phyloP scores from a whole-genome alignment of 2,888 invertebrate genomes.

The Lobophora halterata region DNA sequence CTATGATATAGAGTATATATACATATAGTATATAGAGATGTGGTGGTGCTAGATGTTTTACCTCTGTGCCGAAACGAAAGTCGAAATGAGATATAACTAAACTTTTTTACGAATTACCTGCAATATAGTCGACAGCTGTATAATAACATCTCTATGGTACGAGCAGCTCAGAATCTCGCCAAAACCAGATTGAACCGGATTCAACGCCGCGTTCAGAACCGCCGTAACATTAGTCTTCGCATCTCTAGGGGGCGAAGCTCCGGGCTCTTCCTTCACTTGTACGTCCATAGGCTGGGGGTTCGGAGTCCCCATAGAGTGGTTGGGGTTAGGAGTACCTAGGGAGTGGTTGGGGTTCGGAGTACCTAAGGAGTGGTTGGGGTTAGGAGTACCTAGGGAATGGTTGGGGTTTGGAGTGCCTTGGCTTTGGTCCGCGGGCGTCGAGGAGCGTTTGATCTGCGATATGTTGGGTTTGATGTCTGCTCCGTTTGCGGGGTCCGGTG shows the following conservation, averaged over 20 bases:
- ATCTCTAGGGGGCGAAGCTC: conserved; percentile 57
- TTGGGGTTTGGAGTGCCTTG: conserved; percentile 71
- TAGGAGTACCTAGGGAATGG: conserved; percentile 67
- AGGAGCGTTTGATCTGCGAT: conserved; percentile 69
- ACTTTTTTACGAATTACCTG: conserved; percentile 78
- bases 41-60: too few relatives aligned
- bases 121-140: conserved; percentile 89
- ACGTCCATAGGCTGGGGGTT: conserved; percentile 67
- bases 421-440: conserved; percentile 65
- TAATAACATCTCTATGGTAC: conserved; percentile 92
- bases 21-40: too few relatives aligned
- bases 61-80: too few relatives aligned
- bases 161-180: conserved; percentile 93
- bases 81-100: too few relatives aligned
- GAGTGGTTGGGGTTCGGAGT: conserved; percentile 70
- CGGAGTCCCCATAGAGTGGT: conserved; percentile 61
- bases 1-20: too few relatives aligned
- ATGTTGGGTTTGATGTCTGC: conserved; percentile 68
- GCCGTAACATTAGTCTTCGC: conserved; percentile 54
- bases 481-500: conserved; percentile 51
- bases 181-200: conserved; percentile 85
- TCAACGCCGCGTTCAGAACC: conserved; percentile 65
- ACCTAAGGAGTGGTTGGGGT: conserved; percentile 63
- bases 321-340: conserved; percentile 67
- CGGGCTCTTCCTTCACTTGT: conserved; percentile 63